phyloP scores from a whole-genome alignment of 2,797 vertebrate species.

The Tinamus major region DNA sequence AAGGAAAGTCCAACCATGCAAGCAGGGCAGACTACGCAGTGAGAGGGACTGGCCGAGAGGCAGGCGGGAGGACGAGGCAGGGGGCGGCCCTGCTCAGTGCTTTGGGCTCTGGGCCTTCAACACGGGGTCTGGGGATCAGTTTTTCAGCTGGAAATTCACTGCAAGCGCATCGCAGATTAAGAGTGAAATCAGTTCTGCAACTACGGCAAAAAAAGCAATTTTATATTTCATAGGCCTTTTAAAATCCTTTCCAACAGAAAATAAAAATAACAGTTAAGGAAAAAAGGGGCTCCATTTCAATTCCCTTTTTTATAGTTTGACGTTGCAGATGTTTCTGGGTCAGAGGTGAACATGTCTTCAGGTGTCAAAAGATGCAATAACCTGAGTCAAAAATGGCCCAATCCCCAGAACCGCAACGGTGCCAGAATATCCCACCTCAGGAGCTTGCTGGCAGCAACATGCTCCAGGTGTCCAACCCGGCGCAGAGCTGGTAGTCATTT shows the following conservation, averaged over 20 bases:
- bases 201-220: constrained; percentile 64
- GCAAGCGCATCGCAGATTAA: constrained; percentile 52
- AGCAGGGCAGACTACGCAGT: neutral
- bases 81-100: neutral
- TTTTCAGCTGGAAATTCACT: constrained; percentile 43
- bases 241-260: constrained; percentile 67
- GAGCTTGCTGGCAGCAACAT: constrained; percentile 49
- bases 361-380: constrained; percentile 74
- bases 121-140: neutral
- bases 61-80: neutral
- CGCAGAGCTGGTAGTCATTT: constrained; percentile 58
- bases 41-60: neutral
- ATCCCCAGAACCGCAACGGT: constrained; percentile 27
- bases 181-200: constrained; percentile 61
- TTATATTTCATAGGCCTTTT: constrained; percentile 63
- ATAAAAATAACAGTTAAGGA: constrained; percentile 62
- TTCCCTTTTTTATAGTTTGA: constrained; percentile 55
- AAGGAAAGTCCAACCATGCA: neutral
- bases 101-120: neutral
- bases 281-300: constrained; percentile 48
- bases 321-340: constrained; percentile 69
- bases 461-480: constrained; percentile 61
- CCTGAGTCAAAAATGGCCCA: constrained; percentile 56
- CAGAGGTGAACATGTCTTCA: constrained; percentile 64
- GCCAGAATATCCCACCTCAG: constrained; percentile 63